Evolutionary conservation across 2,113 vertebrate species (phyloP).

Genomic region (Cyprinodon brontotheroides): DNA sequence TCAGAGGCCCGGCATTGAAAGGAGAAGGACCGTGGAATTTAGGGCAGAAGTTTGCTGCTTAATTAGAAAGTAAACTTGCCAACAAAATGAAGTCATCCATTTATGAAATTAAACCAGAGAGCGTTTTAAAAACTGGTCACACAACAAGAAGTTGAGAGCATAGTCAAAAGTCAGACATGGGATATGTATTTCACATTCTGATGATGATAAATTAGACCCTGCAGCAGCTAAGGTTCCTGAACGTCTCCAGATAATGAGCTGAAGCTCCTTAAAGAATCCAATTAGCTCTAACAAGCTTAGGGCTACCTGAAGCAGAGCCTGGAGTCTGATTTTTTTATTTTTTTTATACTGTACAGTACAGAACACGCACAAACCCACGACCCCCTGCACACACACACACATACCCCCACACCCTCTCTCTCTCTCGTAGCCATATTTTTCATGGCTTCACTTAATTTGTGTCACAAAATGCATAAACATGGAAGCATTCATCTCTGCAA

Average conservation of each 20-base stretch:
- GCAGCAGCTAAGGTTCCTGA: conserved; percentile 2
- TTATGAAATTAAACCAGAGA: not conserved
- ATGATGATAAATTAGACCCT: conserved; percentile 10
- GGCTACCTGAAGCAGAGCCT: conserved; percentile 22
- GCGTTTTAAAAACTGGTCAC: not conserved
- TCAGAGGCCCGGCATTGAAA: too few relatives aligned
- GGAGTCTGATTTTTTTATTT: not conserved
- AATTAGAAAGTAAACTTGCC: not conserved
- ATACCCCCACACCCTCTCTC: not conserved
- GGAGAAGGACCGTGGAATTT: not conserved
- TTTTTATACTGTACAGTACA: not conserved
- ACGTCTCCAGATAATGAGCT: conserved; percentile 47
- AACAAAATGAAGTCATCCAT: not conserved
- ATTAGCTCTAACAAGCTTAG: conserved; percentile 61
- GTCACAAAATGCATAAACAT: not conserved
- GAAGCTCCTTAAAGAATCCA: conserved; percentile 53
- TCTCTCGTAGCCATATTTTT: not conserved
- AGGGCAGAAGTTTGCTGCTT: not conserved
- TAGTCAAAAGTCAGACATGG: conserved; percentile 4
- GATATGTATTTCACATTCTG: not conserved
- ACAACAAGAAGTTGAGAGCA: conserved; percentile 1
- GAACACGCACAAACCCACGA: conserved; percentile 1
- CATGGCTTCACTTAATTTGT: conserved; percentile 11
- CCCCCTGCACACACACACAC: not conserved
- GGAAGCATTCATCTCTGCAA: not conserved